Evolutionary conservation across 2,888 invertebrate species (phyloP), one percentile per base, ranked within the genome.

Genomic region (Tetranychus piercei): DNA sequence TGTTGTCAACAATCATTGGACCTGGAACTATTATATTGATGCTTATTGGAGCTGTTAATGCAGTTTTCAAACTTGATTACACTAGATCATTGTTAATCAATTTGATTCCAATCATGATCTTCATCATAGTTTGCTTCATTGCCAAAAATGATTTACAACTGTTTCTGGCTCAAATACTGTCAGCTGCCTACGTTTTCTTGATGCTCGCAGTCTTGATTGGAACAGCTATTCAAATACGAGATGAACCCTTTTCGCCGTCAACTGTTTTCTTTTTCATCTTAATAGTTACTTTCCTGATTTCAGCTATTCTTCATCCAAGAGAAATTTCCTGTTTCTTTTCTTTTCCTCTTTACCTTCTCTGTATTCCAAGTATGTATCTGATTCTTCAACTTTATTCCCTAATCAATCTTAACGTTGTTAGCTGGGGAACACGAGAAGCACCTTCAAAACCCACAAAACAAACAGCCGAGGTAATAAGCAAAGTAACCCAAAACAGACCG

Each of bases 171-270:
- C 94, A 94, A 84, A 90, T 97, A 79, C 84, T 97, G 79, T 94
- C 95, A 18, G 94, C 94, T 18, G 88, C 89, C n/a, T 97, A 97
- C 83, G 95, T 96, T 22, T 86, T 97, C 84, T 90, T 96, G 79
- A 97, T 97, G 96, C 97, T 99, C 93, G 94, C 97, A 78, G 97
- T 99, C 43, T 92, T 97, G 79, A 96, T 99, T 73, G 96, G 97
- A 87, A 95, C 69, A 5, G 69, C 69, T 11, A 69, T 69, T 23
- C 69, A 69, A 11, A 23, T 23, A 0, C 22, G 8, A 86, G 96
- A 97, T 86, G 95, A 96, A 72, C 87, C 94, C 76, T 92, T 95
- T 75, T 94, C 95, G 44, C 96, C 96, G 0, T 96, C 95, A 44
- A 94, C 96, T 75, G 95, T 97, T 82, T 99, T 99, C 87, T 88